Base-by-base conservation (phyloP, 2,888 invertebrate genomes). In the Pollenia amentaria region DNA sequence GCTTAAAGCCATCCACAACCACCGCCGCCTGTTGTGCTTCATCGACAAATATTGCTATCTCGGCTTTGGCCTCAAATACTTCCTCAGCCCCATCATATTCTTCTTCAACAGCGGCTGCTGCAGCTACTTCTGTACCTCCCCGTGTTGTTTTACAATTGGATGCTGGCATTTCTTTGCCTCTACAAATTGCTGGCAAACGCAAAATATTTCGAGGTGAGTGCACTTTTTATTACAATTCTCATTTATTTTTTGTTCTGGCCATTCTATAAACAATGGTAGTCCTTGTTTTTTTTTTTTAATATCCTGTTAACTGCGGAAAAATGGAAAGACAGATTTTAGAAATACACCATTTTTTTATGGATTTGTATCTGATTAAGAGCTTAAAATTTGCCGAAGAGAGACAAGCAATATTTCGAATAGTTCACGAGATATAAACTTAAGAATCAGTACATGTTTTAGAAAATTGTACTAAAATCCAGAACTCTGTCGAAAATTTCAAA, bases 151-250 rank as follows among this genome's bases (percentile, higher is more conserved):
- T 97, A 90, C 96, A 96, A 92, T 95, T 97, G 89, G 95, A 96
- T 69, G 87, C 96, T 12, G 97, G 97, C n/a, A 96, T 96, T 90
- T 95, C 96, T 38, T 95, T 97, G 91, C 95, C 96, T 88, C 95
- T 97, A 90, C 95, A 96, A 92, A 95, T 96, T 91, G 96, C 96
- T 89, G 96, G 96, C 90, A 95, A 95, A 92, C 94, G 96, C 89
- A 96, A 97, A 93, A 94, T 96, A 90, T 95, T 97, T 90, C 95
- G 95, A 95, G 97, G 97, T 96, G 94, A 94, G 95, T 93, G 91
- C 48, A 91, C 91, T 90, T 79, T 79, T 79, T 67, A 79, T 79
- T 60, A 69, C 78, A 44, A n/a, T 70, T 62, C 60, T 40, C 6
- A 18, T 7, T 57, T 62, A 21, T 42, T 29, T 70, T n/a, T 29